Conservation (phyloP, 2,797 vertebrate genomes). For the Spinus olivaceus region DNA sequence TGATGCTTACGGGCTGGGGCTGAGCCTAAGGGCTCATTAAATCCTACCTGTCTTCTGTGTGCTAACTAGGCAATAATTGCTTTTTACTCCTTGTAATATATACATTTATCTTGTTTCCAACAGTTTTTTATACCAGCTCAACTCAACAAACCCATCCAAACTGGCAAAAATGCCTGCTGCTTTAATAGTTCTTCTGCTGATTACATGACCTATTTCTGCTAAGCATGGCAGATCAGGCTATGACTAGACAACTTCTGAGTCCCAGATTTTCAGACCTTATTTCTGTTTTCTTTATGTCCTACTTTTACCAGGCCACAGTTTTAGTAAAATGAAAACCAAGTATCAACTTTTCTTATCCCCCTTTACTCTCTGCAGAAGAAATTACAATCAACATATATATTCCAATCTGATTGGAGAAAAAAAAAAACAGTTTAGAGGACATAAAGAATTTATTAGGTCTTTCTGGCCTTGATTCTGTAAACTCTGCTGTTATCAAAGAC, state of each 20-base stretch:
- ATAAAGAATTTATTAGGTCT: neutral
- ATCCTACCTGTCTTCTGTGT: neutral
- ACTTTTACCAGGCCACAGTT: neutral
- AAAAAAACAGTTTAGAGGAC: neutral
- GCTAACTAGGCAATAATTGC: neutral
- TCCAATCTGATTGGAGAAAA: neutral
- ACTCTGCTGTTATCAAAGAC: neutral
- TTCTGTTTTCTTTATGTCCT: neutral
- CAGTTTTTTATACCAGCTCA: neutral
- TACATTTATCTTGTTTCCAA: accelerated
- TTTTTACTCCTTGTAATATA: neutral
- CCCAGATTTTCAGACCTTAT: neutral
- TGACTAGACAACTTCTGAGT: neutral
- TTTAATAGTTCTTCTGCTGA: neutral
- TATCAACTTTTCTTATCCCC: neutral
- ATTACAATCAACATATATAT: neutral
- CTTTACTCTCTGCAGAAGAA: neutral
- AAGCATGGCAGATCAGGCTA: neutral
- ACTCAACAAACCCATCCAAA: neutral
- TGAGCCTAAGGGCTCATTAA: neutral
- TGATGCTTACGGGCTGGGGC: neutral
- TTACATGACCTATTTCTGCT: conserved; percentile 1
- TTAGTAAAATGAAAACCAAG: neutral
- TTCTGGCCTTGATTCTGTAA: neutral
- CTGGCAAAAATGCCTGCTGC: neutral